A percentile compares a stretch with the other conserved stretches of the same genome.
Evolutionary conservation across 2,888 invertebrate genomes (phyloP).

Genomic region (Aporophyla lueneburgensis): DNA sequence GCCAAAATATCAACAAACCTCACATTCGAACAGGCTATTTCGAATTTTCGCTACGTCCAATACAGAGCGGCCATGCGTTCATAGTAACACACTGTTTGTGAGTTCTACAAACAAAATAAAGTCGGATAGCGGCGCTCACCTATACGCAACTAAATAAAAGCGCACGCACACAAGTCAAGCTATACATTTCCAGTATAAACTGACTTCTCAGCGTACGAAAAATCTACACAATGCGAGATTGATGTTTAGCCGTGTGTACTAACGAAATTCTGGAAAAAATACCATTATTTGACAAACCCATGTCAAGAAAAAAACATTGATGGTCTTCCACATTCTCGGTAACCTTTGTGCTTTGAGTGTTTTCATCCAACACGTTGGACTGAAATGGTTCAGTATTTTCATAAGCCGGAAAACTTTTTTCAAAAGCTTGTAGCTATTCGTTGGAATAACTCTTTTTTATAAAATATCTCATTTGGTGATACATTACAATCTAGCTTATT

Average conservation of each 20-base stretch:
- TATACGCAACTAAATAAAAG: constrained; percentile 38
- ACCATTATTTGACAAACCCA: constrained; percentile 33
- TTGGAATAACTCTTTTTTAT: too few relatives aligned
- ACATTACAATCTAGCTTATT: too few relatives aligned
- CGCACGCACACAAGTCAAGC: background rate
- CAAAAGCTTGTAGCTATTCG: background rate
- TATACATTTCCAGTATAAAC: too few relatives aligned
- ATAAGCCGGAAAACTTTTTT: background rate
- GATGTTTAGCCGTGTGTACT: too few relatives aligned
- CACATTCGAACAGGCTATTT: constrained; percentile 35
- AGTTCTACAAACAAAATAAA: constrained; percentile 57
- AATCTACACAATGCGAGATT: too few relatives aligned
- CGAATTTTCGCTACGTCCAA: constrained; percentile 35
- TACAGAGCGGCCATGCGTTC: constrained; percentile 35
- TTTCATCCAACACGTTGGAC: background rate
- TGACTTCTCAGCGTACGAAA: too few relatives aligned
- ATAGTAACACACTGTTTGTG: constrained; percentile 46
- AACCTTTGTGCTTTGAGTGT: background rate
- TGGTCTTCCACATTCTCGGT: background rate
- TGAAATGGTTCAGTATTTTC: background rate
- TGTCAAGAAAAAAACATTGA: constrained; percentile 9
- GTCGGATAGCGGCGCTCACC: constrained; percentile 30
- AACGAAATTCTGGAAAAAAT: constrained; percentile 30
- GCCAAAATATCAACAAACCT: constrained; percentile 42
- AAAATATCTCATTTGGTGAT: too few relatives aligned